These are phyloP conservation scores for Lontra canadensis DNA, from an alignment of 2,113 vertebrate genomes.

Conservation along the genomic window DNA sequence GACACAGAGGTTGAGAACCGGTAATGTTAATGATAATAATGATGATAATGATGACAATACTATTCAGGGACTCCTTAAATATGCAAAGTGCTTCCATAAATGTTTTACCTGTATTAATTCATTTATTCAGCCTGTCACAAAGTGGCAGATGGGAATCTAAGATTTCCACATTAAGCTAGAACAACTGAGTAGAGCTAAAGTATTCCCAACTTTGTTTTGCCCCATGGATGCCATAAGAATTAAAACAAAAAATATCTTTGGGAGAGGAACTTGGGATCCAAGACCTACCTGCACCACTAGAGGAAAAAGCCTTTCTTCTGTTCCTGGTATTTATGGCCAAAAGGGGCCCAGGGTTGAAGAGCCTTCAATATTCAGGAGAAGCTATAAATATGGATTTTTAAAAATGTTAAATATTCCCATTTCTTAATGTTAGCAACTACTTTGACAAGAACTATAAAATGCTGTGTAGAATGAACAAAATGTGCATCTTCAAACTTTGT, in stretches of 20 bases:
- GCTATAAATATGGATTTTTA: neutral
- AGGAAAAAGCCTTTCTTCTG: neutral
- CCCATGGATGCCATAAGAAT: neutral
- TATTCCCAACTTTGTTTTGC: neutral
- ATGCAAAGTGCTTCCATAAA: neutral
- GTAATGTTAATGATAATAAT: neutral
- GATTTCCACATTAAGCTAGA: neutral
- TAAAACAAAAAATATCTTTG: neutral
- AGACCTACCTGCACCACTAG: neutral
- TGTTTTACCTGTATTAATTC: neutral
- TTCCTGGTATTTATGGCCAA: neutral
- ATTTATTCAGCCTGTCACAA: neutral
- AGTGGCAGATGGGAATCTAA: neutral
- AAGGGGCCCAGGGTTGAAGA: neutral
- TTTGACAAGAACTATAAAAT: neutral
- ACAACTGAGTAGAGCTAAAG: neutral
- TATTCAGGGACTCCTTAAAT: neutral
- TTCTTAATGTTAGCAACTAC: neutral
- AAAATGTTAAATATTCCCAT: neutral
- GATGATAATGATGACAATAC: neutral
- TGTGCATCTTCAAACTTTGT: neutral
- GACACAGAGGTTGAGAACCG: neutral
- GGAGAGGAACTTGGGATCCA: neutral
- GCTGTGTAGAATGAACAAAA: neutral
- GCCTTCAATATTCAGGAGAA: neutral